Evolutionary conservation across 2,113 vertebrate genomes (phyloP), one percentile per base, ranked within the genome.

Genomic region (Myiopsitta monachus): DNA sequence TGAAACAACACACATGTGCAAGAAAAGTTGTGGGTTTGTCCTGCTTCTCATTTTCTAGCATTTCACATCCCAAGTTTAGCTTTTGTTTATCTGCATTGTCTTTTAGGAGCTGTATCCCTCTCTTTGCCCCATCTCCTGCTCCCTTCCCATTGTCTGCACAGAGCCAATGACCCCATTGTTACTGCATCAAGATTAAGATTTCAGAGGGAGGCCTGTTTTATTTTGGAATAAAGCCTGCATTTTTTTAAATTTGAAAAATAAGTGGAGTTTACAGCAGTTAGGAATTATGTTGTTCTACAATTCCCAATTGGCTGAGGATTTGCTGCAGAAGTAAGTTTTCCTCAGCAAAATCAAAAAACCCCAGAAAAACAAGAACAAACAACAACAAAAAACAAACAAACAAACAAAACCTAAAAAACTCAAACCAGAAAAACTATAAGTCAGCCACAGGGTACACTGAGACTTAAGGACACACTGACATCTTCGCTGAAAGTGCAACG

Each of bases 391-490:
- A 61, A 49, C 18, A 3, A 9, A 44, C 62, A 47, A 63, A 7
- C 16, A 61, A 18, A 6, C 13, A 72, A 72, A 51, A n/a, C n/a
- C 18, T 1, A 21, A 46, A 64, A 12, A 17, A 52, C 24, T 3
- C 28, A 55, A 43, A 11, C 15, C 1, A 59, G 57, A 59, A 59
- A 59, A 59, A 59, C 11, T 30, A 1, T 57, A 86, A 83, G 17
- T 33, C n/a, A 87, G 64, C 64, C 80, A 82, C 77, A 77, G 59
- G 28, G 69, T 61, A 79, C 33, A 51, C 11, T 83, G 51, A 44
- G 87, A 84, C 11, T 80, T 82, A 93, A 95, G 96, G 95, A 95
- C 94, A 96, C 39, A 52, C 18, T 83, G 96, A 96, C 94, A 84
- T 97, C 95, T 92, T 87, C 88, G 52, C 80, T 64, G 76, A 67